Evolutionary conservation across 2,888 invertebrate species (phyloP).

Genomic region (Ophioninae sp.): DNA sequence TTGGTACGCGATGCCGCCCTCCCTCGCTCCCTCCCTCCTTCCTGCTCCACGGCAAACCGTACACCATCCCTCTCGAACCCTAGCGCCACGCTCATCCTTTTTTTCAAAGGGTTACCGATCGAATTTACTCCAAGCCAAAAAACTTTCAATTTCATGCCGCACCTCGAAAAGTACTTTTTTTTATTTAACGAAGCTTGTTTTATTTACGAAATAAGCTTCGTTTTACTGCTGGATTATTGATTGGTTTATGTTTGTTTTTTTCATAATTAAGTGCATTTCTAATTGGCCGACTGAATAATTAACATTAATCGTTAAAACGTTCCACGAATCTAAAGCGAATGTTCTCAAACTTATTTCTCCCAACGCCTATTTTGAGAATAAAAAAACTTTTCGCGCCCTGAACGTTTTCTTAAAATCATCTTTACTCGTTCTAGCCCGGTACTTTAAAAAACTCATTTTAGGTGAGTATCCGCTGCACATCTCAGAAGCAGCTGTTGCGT

Average conservation of each 20-base stretch:
- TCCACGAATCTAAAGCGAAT: no score
- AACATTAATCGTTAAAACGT: no score
- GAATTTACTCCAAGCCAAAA: conserved; percentile 7
- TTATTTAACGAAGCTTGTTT: neutral
- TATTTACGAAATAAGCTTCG: neutral
- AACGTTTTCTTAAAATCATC: no score
- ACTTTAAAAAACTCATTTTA: no score
- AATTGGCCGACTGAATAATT: no score
- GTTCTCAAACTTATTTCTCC: no score
- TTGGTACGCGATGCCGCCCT: conserved; percentile 13
- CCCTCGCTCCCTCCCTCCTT: conserved; percentile 6
- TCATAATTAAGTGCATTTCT: neutral
- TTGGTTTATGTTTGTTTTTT: neutral
- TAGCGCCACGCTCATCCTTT: conserved; percentile 18
- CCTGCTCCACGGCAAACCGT: conserved; percentile 24
- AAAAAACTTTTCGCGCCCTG: no score
- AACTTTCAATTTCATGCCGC: neutral
- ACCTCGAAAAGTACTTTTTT: neutral
- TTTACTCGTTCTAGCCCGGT: no score
- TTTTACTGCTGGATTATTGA: neutral
- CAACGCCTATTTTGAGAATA: no score
- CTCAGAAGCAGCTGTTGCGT: no score
- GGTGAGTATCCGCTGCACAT: no score
- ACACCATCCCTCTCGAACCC: conserved; percentile 11
- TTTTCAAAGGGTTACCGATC: conserved; percentile 33